Evolutionary conservation across 2,888 invertebrate species (phyloP).

Genomic region (Pseudococcus longispinus): DNA sequence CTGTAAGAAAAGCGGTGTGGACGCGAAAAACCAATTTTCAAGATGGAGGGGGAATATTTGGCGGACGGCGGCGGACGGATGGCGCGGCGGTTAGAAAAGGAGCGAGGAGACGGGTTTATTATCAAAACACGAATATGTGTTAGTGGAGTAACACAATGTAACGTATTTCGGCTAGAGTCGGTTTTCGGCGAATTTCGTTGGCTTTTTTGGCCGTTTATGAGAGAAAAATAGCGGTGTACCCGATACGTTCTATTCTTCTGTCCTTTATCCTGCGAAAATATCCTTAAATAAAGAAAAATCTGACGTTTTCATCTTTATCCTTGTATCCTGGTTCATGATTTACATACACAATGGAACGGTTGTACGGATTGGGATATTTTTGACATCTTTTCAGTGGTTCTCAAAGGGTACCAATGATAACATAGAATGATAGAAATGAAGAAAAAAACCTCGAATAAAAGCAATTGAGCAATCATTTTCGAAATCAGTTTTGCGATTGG

Average conservation of each 20-base stretch:
- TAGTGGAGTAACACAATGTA: constrained; percentile 4
- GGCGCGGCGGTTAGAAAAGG: too few species aligned
- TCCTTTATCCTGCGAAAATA: too few species aligned
- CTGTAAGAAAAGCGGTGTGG: not conserved
- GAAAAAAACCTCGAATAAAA: too few species aligned
- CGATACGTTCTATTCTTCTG: not conserved
- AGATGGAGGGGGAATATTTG: not conserved
- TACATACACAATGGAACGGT: too few species aligned
- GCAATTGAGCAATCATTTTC: too few species aligned
- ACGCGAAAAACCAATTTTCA: not conserved
- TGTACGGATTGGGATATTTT: too few species aligned
- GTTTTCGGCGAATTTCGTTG: not conserved
- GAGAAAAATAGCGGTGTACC: not conserved
- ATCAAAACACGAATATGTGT: constrained; percentile 5
- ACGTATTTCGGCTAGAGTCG: not conserved
- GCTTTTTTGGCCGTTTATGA: not conserved
- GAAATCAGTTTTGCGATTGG: too few species aligned
- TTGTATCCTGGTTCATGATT: too few species aligned
- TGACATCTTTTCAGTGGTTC: too few species aligned
- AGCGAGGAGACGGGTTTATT: not conserved
- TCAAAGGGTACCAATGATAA: too few species aligned
- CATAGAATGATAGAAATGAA: too few species aligned
- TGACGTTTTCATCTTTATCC: too few species aligned
- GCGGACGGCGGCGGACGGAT: not conserved
- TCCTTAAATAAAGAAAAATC: not conserved